A percentile compares a stretch with the other conserved stretches of the same genome.
phyloP scores from a whole-genome alignment of 2,888 invertebrate species.

The Euplagia quadripunctaria region DNA sequence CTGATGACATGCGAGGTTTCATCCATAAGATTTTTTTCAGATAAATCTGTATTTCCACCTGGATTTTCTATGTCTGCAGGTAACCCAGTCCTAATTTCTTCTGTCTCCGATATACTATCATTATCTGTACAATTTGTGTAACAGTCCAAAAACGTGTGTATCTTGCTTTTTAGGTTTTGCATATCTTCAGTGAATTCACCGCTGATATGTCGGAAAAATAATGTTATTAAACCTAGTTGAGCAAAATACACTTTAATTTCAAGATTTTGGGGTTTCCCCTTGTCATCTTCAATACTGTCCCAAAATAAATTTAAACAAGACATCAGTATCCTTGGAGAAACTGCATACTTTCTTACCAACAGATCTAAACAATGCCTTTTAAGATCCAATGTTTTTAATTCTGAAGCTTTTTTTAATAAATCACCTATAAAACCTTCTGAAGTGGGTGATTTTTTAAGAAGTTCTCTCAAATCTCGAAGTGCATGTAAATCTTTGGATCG shows the following conservation, averaged over 20 bases:
- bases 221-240: slow-evolving; percentile 70
- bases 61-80: slow-evolving; percentile 44
- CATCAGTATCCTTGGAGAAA: slow-evolving; percentile 88
- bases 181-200: slow-evolving; percentile 72
- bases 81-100: slow-evolving; percentile 32
- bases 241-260: slow-evolving; percentile 72
- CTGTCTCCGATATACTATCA: slow-evolving; percentile 36
- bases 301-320: slow-evolving; percentile 83
- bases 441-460: slow-evolving; percentile 87
- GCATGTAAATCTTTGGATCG: slow-evolving; percentile 95
- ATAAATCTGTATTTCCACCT: neutral
- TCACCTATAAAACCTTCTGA: slow-evolving; percentile 84
- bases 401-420: slow-evolving; percentile 86
- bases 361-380: slow-evolving; percentile 91
- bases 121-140: slow-evolving; percentile 40
- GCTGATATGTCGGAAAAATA: slow-evolving; percentile 74
- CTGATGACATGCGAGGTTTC: slow-evolving; percentile 32
- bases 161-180: slow-evolving; percentile 63
- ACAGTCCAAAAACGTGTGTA: slow-evolving; percentile 54
- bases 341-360: slow-evolving; percentile 89
- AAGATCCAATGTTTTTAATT: slow-evolving; percentile 91
- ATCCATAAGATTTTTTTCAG: slow-evolving; percentile 18
- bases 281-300: slow-evolving; percentile 63
- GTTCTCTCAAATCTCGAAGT: slow-evolving; percentile 91
- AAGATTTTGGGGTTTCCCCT: slow-evolving; percentile 55